Conservation (phyloP, 2,888 invertebrate species). For the Pterostichus niger region DNA sequence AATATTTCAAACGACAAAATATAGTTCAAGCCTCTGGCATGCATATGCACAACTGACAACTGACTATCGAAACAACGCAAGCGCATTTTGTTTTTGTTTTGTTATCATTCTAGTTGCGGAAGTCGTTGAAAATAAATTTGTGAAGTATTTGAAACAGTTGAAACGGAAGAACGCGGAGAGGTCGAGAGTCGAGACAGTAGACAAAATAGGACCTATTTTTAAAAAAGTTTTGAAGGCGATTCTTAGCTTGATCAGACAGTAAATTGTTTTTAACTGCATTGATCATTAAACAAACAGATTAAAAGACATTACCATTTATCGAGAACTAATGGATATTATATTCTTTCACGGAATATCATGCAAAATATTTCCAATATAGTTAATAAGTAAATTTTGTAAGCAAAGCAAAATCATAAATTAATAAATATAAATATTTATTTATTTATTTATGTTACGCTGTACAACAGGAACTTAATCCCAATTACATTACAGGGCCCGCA, state of each 20-base stretch:
- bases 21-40: slow-evolving; percentile 42
- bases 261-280: slow-evolving; percentile 43
- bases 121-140: slow-evolving; percentile 24
- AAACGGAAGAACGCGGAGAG: neutral
- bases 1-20: slow-evolving; percentile 28
- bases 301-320: slow-evolving; percentile 35
- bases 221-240: neutral
- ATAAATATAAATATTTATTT: too few relatives aligned
- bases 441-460: too few relatives aligned
- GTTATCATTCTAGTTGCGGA: slow-evolving; percentile 13
- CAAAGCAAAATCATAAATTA: too few relatives aligned
- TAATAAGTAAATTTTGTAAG: too few relatives aligned
- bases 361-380: too few relatives aligned
- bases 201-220: slow-evolving; percentile 25
- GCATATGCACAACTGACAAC: slow-evolving; percentile 15
- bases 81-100: slow-evolving; percentile 41
- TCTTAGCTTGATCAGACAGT: slow-evolving; percentile 5
- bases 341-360: neutral
- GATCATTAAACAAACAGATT: slow-evolving; percentile 18
- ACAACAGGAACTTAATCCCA: too few relatives aligned
- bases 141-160: slow-evolving; percentile 11
- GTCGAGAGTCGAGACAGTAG: neutral
- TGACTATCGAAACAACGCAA: slow-evolving; percentile 36
- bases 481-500: too few relatives aligned
- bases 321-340: slow-evolving; percentile 31